phyloP scores from a whole-genome alignment of 2,113 vertebrate genomes.

The Collichthys lucidus region DNA sequence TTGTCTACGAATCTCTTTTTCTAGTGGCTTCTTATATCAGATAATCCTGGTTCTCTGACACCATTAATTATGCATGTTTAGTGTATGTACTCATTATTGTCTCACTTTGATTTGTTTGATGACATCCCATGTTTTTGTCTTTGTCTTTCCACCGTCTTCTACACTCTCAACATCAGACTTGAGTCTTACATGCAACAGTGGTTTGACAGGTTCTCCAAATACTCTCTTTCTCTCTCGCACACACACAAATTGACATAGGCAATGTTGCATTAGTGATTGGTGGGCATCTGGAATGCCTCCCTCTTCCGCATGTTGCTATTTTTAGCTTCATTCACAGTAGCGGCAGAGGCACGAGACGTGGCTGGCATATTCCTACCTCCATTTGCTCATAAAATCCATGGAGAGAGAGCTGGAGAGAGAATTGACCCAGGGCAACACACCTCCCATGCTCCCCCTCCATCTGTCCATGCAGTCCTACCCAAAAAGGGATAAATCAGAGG shows the following conservation, averaged over 20 bases:
- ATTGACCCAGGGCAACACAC: conserved; percentile 30
- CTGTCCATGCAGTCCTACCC: conserved; percentile 34
- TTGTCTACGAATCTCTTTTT: not conserved
- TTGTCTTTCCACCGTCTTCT: conserved; percentile 5
- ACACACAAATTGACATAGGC: conserved; percentile 38
- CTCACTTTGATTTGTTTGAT: not conserved
- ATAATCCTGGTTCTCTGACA: not conserved
- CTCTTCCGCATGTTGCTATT: conserved; percentile 48
- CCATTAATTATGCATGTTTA: not conserved
- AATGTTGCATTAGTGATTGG: conserved; percentile 47
- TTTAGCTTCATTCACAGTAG: conserved; percentile 61
- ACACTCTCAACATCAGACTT: conserved; percentile 11
- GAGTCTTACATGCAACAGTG: conserved; percentile 14
- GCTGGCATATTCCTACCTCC: conserved; percentile 50
- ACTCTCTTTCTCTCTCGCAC: not conserved
- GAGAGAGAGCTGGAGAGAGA: conserved; percentile 29
- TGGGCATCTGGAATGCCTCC: conserved; percentile 47
- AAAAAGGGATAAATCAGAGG: conserved; percentile 20
- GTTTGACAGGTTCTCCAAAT: conserved; percentile 40
- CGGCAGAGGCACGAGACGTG: conserved; percentile 37
- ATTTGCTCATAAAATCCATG: conserved; percentile 44
- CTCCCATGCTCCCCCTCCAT: conserved; percentile 17
- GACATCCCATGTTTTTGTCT: not conserved
- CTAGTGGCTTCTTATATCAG: not conserved
- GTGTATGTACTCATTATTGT: not conserved